Evolutionary conservation across 1,140 invertebrate species (phyloP).

Genomic region (Drosophila takahashii): DNA sequence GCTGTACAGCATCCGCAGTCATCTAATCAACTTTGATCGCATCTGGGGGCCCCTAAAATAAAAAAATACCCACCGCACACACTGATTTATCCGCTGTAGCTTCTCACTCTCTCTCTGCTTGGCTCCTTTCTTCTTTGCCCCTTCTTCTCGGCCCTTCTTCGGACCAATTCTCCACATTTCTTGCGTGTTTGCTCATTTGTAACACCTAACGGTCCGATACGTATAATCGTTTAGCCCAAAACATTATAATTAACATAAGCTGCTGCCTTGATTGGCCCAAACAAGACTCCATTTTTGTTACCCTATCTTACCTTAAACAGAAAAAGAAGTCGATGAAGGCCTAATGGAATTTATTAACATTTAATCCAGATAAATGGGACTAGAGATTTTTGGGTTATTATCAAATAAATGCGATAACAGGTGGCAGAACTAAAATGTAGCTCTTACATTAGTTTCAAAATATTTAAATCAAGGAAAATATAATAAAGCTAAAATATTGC

Average conservation of each 20-base stretch:
- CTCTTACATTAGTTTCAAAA: no score
- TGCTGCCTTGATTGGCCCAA: constrained; percentile 18
- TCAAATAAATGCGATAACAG: no score
- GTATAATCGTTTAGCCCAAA: constrained; percentile 65
- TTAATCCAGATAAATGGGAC: neutral
- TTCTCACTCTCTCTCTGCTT: neutral
- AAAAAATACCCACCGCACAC: constrained; percentile 35
- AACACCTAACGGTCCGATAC: constrained; percentile 76
- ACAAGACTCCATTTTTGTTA: neutral
- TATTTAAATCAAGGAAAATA: no score
- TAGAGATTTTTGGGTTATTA: no score
- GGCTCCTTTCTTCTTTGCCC: neutral
- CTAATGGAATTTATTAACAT: constrained; percentile 3
- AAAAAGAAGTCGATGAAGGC: constrained; percentile 7
- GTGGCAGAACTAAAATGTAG: no score
- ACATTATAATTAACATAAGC: constrained; percentile 67
- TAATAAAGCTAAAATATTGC: no score
- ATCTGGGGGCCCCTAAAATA: constrained; percentile 49
- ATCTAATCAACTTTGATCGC: constrained; percentile 72
- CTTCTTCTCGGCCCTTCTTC: neutral
- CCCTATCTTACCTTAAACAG: neutral
- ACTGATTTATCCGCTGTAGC: constrained; percentile 15
- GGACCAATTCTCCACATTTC: neutral
- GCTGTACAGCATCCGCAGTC: constrained; percentile 64
- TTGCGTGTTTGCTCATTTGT: constrained; percentile 75